Evolutionary conservation across 2,888 invertebrate genomes (phyloP).

Genomic region (Endotricha flammealis): DNA sequence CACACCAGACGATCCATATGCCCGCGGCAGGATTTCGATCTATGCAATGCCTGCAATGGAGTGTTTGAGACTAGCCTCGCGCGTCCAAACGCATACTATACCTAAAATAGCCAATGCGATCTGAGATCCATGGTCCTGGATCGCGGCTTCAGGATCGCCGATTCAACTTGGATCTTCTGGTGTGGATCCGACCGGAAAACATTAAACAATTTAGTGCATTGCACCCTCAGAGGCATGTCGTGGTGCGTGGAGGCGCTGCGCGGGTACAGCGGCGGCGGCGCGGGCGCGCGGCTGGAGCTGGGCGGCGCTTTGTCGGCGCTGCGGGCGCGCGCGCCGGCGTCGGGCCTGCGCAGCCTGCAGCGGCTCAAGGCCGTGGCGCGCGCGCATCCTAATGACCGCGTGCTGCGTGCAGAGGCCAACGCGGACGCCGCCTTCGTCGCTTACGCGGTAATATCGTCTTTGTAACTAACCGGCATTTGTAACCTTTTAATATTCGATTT

Average conservation of each 20-base stretch:
- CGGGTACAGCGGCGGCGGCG: conserved; percentile 88
- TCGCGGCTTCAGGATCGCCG: too few relatives aligned
- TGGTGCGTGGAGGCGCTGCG: conserved; percentile 98
- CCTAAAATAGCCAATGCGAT: too few relatives aligned
- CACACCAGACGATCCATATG: too few relatives aligned
- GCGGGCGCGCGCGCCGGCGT: conserved; percentile 67
- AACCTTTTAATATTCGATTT: neutral
- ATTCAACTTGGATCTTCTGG: too few relatives aligned
- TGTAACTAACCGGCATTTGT: neutral
- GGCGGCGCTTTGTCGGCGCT: conserved; percentile 89
- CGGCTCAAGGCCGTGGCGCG: conserved; percentile 63
- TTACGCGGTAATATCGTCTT: conserved; percentile 53
- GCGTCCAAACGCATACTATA: too few relatives aligned
- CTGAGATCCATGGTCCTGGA: too few relatives aligned
- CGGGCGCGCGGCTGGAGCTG: conserved; percentile 90
- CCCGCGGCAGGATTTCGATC: too few relatives aligned
- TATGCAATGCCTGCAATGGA: too few relatives aligned
- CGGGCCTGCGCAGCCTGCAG: conserved; percentile 39
- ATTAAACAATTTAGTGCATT: too few relatives aligned
- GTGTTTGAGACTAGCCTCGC: too few relatives aligned
- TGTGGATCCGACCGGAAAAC: too few relatives aligned
- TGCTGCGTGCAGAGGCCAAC: conserved; percentile 63
- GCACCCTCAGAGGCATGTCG: conserved; percentile 57
- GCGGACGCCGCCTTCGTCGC: conserved; percentile 70
- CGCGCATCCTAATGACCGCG: conserved; percentile 59